phyloP scores from a whole-genome alignment of 2,888 invertebrate genomes.

The Heliothis peltigera region DNA sequence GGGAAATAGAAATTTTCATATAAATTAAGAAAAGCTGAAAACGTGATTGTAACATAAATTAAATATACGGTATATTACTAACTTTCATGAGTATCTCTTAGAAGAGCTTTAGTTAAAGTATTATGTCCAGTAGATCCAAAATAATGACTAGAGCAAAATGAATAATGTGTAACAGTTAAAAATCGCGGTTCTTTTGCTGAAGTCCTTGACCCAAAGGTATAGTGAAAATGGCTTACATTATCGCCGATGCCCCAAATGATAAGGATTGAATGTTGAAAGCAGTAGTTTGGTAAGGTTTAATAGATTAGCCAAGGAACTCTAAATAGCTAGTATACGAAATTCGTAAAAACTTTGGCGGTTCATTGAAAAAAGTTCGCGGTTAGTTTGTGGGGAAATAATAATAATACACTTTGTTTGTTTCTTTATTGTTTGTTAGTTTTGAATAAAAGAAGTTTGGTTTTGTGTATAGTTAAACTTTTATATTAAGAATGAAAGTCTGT shows the following conservation, averaged over 20 bases:
- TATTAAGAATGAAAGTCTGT: not conserved
- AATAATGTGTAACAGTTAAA: conserved; percentile 11
- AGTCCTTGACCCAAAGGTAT: conserved; percentile 42
- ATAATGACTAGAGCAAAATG: not conserved
- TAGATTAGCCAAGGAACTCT: conserved; percentile 47
- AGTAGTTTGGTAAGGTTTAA: conserved; percentile 47
- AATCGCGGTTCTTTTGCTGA: conserved; percentile 13
- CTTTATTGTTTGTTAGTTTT: conserved; percentile 17
- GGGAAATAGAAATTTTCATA: too few species aligned
- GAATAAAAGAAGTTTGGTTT: not conserved
- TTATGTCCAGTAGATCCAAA: not conserved
- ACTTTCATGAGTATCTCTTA: too few species aligned
- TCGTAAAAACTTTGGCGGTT: conserved; percentile 37
- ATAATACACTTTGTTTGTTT: conserved; percentile 9
- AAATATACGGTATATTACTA: too few species aligned
- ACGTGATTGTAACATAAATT: too few species aligned
- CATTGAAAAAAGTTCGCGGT: conserved; percentile 46
- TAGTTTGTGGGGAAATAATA: conserved; percentile 21
- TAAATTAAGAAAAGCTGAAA: too few species aligned
- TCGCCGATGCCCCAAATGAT: conserved; percentile 61
- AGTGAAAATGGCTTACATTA: conserved; percentile 46
- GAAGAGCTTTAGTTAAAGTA: too few species aligned
- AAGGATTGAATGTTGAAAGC: conserved; percentile 58
- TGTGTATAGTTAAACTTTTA: not conserved
- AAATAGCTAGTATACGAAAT: conserved; percentile 25